Evolutionary conservation across 2,888 invertebrate species (phyloP), one percentile per base, ranked within the genome.

Genomic region (Eupithecia insigniata): DNA sequence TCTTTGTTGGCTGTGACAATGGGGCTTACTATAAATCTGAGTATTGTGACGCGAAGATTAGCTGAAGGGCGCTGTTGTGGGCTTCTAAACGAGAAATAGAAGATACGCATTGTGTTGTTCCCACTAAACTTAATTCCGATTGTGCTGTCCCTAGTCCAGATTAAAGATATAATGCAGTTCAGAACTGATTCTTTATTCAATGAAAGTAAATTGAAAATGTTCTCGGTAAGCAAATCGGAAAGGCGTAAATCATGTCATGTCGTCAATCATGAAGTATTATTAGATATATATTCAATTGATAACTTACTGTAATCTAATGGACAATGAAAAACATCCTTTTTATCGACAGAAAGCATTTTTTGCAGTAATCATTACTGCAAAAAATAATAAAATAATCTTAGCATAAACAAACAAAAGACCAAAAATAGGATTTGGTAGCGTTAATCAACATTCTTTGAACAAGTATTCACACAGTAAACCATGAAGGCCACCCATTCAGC

Each of bases 1-100:
- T 92, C 92, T 92, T 93, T 94, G 93, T 93, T 90, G 88, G 81
- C 78, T 80, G 83, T 86, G 86, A 93, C 93, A 93, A 94, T 90
- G 84, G 90, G 84, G 85, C 86, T 87, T 88, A 86, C 86, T 87
- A 86, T 90, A 90, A 91, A 90, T 90, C 90, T 83, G 81, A 81
- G 84, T 80, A 89, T 94, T 93, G 92, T 93, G 86, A 70, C 84
- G 81, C 73, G 80, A 84, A 85, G 93, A 93, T 93, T 93, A 93
- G 91, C 89, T 85, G 83, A 86, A 82, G 76, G 80, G 79, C 71
- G 70, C 60, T 43, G 71, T 69, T 79, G 85, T 84, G 83, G 86
- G 85, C 85, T 86, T 86, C 87, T 86, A 77, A 78, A 76, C 72
- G 74, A 73, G 87, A 89, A 88, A 91, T 88, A 89, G 90, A 76